Evolutionary conservation across 2,888 invertebrate species (phyloP).

Genomic region (Vanessa cardui): DNA sequence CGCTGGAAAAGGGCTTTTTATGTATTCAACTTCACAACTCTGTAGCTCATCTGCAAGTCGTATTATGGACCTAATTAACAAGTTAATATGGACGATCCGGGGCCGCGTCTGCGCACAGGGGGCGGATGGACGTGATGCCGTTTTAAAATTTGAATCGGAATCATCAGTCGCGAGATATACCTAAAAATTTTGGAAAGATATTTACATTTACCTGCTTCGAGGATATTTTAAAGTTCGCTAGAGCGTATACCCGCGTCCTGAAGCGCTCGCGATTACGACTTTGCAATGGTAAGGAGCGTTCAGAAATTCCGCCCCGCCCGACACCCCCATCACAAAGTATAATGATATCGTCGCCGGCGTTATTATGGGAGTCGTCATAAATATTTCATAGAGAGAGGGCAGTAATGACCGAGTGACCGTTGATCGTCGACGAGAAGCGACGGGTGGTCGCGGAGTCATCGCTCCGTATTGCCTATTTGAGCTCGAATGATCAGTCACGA

Average conservation of each 20-base stretch:
- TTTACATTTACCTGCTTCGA: slow-evolving; percentile 62
- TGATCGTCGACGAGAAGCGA: slow-evolving; percentile 52
- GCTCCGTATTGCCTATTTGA: slow-evolving; percentile 21
- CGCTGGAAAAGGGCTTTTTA: slow-evolving; percentile 87
- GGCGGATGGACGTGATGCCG: slow-evolving; percentile 37
- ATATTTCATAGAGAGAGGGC: slow-evolving; percentile 81
- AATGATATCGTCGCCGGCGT: slow-evolving; percentile 82
- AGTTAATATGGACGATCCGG: slow-evolving; percentile 92
- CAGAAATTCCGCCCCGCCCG: slow-evolving; percentile 82
- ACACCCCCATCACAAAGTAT: slow-evolving; percentile 84
- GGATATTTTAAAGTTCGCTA: slow-evolving; percentile 56
- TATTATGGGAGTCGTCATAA: slow-evolving; percentile 82
- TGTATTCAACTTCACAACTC: slow-evolving; percentile 86
- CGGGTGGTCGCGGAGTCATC: slow-evolving; percentile 44
- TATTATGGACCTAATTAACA: slow-evolving; percentile 95
- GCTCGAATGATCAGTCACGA: slow-evolving; percentile 5
- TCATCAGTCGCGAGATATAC: slow-evolving; percentile 12
- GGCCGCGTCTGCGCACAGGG: slow-evolving; percentile 76
- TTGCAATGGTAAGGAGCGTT: slow-evolving; percentile 81
- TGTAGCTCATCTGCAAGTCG: slow-evolving; percentile 93
- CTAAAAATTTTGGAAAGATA: slow-evolving; percentile 35
- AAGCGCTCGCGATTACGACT: slow-evolving; percentile 69
- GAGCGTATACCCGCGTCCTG: slow-evolving; percentile 51
- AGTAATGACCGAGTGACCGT: slow-evolving; percentile 81
- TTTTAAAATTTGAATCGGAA: slow-evolving; percentile 41